Evolutionary conservation across 1,140 invertebrate genomes (phyloP), one percentile per base, ranked within the genome.

Genomic region (Aethina tumida): DNA sequence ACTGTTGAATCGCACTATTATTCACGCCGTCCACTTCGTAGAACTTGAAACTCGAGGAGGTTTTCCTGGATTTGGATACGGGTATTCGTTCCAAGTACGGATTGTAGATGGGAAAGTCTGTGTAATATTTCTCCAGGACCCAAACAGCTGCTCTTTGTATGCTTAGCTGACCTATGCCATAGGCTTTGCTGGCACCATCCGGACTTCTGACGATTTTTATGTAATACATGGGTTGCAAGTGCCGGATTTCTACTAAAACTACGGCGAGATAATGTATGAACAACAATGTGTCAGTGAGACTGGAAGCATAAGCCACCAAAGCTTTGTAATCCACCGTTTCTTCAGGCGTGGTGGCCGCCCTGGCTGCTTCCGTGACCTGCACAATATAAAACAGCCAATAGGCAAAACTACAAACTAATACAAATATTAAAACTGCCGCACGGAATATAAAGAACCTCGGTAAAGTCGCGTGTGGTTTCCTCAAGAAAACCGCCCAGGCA

Each of bases 301-400:
- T 91, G 9, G 84, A 82, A 9, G 92, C 84, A 63, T 94, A 96
- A 45, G 81, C 78, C 2, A 97, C 90, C 50, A 96, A 71, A 29
- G 80, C 80, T 60, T 80, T 81, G 59, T 88, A 88, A 60, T 85
- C 78, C 19, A 81, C 75, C 18, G 76, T 75, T 64, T 84, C 82
- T 47, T 83, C 81, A 7, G 75, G 76, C 22, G 82, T 78, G 9
- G 77, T 79, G n/a, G 79, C 68, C 38, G 81, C 79, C 60, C 79
- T 77, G 13, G 78, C 75, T n/a, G 75, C 78, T 62, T 82, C 81
- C 15, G 74, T 82, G 45, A 91, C 77, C 71, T 95, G 81, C 26
- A 94, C 89, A 50, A 90, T 80, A 59, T 97, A 99, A 63, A 98
- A 98, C 0, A 98, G 68, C 94, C 95, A 99, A 66, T 92, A 97